Evolutionary conservation across 2,888 invertebrate species (phyloP).

Genomic region (Timema podura): DNA sequence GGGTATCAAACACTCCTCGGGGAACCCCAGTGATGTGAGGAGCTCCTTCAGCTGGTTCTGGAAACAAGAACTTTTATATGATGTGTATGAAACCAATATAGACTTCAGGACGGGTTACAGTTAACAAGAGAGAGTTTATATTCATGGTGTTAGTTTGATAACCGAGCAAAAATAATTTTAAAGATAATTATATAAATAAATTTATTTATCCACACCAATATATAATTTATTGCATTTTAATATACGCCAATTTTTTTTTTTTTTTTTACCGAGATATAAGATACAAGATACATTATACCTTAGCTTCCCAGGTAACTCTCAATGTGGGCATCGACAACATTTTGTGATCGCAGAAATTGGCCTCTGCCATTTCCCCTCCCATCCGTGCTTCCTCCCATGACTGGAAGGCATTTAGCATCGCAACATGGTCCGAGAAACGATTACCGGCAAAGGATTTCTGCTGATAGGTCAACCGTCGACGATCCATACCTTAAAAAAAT

Average conservation of each 20-base stretch:
- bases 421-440: slow-evolving; percentile 90
- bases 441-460: slow-evolving; percentile 85
- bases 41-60: slow-evolving; percentile 64
- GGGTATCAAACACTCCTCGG: slow-evolving; percentile 78
- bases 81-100: too few species aligned
- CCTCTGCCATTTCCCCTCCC: slow-evolving; percentile 60
- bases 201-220: too few species aligned
- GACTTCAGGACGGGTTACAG: too few species aligned
- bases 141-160: too few species aligned
- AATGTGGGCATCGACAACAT: slow-evolving; percentile 85
- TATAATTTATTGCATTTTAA: too few species aligned
- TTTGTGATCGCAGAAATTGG: slow-evolving; percentile 86
- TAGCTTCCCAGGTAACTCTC: slow-evolving; percentile 88
- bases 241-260: neutral
- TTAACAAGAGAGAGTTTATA: too few species aligned
- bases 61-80: too few species aligned
- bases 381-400: slow-evolving; percentile 52
- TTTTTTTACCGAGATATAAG: neutral
- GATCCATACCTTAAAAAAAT: slow-evolving; percentile 40
- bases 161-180: too few species aligned
- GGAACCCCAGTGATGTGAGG: slow-evolving; percentile 74
- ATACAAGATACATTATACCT: slow-evolving; percentile 44
- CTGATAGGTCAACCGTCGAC: slow-evolving; percentile 70
- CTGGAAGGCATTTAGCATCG: slow-evolving; percentile 89
- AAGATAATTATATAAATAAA: too few species aligned